Base-by-base conservation (phyloP, 2,113 vertebrate genomes). In the Dipodomys ordii region DNA sequence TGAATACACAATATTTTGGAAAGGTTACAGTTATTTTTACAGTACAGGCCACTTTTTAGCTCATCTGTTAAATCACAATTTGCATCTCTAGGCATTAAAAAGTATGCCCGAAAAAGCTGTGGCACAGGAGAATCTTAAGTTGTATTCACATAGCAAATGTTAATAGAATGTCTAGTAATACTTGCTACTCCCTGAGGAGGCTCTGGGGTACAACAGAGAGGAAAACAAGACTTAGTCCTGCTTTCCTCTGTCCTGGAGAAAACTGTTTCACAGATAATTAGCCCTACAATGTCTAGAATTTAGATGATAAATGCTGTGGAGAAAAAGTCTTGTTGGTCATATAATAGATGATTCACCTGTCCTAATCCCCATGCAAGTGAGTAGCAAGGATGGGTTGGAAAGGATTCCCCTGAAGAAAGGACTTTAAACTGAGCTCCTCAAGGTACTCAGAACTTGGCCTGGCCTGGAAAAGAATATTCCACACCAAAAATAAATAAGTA, bases 141-240 rank as follows among this genome's bases (percentile, higher is more conserved):
- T 95, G 72, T 46, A 46, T 82, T 90, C 57, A 64, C 89, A 71
- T 25, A 79, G 35, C 69, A 83, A 91, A 79, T 39, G 88, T 57
- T 85, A 68, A 72, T 67, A 65, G 68, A 83, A 83, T 53, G 60
- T 65, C 73, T 77, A 60, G 19, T 77, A 60, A 23, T 83, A 30
- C 65, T 46, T 84, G 10, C 73, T 69, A 76, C 39, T 90, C 68
- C 79, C 62, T 39, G 39, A 39, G 46, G 39, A 81, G 44, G 68
- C 72, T 39, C 39, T 35, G 35, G 16, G 6, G 76, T 83, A 62
- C 27, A 69, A 57, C 25, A 67, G 60, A 39, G n/a, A n/a, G n/a
- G n/a, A n/a, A n/a, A n/a, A n/a, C n/a, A n/a, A n/a, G 23, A 77
- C 60, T 30, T 79, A 25, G 57, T 46, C 46, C 87, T 11, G 0